Evolutionary conservation across 2,113 vertebrate genomes (phyloP).

Genomic region (Actenoides hombroni): DNA sequence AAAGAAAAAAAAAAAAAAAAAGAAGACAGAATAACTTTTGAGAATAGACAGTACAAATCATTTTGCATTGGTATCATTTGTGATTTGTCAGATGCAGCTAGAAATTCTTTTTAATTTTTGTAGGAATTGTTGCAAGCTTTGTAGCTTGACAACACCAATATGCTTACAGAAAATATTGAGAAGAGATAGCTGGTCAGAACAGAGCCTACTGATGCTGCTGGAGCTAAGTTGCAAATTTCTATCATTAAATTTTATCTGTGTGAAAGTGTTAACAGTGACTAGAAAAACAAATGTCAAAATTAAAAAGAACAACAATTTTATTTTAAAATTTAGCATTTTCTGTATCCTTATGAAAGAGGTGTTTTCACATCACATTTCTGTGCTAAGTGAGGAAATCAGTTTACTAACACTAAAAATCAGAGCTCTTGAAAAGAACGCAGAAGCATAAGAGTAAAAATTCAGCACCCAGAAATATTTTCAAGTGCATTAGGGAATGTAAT

Average conservation of each 20-base stretch:
- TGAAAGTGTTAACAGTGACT: background rate
- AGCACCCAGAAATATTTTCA: background rate
- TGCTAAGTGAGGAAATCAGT: background rate
- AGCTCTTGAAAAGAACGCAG: background rate
- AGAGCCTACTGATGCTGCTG: background rate
- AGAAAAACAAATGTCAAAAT: background rate
- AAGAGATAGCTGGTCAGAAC: background rate
- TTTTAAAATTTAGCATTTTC: background rate
- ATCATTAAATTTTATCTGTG: background rate
- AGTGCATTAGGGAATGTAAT: background rate
- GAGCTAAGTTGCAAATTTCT: background rate
- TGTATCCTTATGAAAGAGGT: background rate
- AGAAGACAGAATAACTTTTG: background rate
- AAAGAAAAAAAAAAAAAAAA: background rate
- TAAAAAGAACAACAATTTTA: background rate
- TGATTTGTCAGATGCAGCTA: background rate
- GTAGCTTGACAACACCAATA: background rate
- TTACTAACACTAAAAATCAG: background rate
- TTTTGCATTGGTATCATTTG: background rate
- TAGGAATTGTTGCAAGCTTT: background rate
- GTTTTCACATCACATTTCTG: background rate
- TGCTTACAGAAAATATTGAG: background rate
- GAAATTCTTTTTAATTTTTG: background rate
- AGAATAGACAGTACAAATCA: background rate
- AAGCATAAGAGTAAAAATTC: background rate